Evolutionary conservation across 2,888 invertebrate genomes (phyloP).

Genomic region (Volucella inanis): DNA sequence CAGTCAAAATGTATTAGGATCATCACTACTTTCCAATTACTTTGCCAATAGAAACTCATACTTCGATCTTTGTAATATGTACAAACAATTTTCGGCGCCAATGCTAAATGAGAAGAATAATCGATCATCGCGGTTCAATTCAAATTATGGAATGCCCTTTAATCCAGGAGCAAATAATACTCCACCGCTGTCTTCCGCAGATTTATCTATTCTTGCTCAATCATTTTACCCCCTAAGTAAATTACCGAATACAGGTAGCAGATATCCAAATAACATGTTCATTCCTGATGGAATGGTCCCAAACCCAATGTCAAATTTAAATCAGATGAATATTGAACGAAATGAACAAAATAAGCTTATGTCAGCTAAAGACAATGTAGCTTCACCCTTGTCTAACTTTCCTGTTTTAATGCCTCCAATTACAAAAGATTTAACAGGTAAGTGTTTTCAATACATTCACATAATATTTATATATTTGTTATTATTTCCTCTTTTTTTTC

Average conservation of each 20-base stretch:
- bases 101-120: conserved; percentile 47
- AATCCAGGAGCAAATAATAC: conserved; percentile 41
- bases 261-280: conserved; percentile 31
- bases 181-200: conserved; percentile 24
- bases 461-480: too few species aligned
- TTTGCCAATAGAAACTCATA: conserved; percentile 59
- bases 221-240: conserved; percentile 49
- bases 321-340: conserved; percentile 33
- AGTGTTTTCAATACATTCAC: conserved; percentile 15
- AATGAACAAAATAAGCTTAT: conserved; percentile 52
- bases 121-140: conserved; percentile 44
- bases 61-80: conserved; percentile 65
- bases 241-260: conserved; percentile 27
- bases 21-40: conserved; percentile 59
- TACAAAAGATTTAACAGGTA: conserved; percentile 41
- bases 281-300: conserved; percentile 42
- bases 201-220: conserved; percentile 46
- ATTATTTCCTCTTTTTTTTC: too few species aligned
- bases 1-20: conserved; percentile 36
- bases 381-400: conserved; percentile 46
- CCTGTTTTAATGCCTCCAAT: conserved; percentile 40
- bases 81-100: conserved; percentile 59
- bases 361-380: conserved; percentile 30
- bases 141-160: conserved; percentile 43
- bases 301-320: conserved; percentile 40